Percentiles rank a stretch among this genome's conserved stretches.
These are phyloP conservation scores for Cottoperca gobio DNA, from an alignment of 2,797 vertebrate genomes.

Conservation along the genomic window DNA sequence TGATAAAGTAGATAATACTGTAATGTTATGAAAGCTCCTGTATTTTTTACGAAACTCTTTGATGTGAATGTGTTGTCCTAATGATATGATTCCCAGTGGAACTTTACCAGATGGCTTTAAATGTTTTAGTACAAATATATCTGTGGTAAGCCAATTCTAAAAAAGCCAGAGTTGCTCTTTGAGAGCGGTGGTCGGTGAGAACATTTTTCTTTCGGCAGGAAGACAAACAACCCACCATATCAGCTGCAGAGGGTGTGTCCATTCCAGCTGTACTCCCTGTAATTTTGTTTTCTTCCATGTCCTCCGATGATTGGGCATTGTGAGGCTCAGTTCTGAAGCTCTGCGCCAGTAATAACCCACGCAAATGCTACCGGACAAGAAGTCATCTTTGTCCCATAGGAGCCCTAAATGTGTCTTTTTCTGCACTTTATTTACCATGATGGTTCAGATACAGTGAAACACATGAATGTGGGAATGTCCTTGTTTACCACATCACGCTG, in stretches of 20 bases:
- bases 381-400: conserved; percentile 4
- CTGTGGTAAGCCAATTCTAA: neutral
- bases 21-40: neutral
- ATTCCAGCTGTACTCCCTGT: conserved; percentile 77
- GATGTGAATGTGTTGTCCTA: neutral
- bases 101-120: neutral
- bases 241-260: conserved; percentile 76
- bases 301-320: conserved; percentile 32
- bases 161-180: neutral
- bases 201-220: conserved; percentile 40
- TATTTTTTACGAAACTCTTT: too few species aligned
- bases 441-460: neutral
- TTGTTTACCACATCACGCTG: conserved; percentile 10
- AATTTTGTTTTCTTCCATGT: conserved; percentile 73
- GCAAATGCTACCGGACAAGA: neutral
- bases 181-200: conserved; percentile 13
- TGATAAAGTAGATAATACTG: neutral
- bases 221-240: conserved; percentile 58
- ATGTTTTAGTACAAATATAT: neutral
- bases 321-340: conserved; percentile 28
- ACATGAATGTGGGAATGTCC: conserved; percentile 8
- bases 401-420: neutral
- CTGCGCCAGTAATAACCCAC: conserved; percentile 23
- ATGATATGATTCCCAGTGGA: neutral
- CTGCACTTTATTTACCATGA: too few species aligned